Conservation (phyloP, 2,113 vertebrate species). For the Taxidea taxus region DNA sequence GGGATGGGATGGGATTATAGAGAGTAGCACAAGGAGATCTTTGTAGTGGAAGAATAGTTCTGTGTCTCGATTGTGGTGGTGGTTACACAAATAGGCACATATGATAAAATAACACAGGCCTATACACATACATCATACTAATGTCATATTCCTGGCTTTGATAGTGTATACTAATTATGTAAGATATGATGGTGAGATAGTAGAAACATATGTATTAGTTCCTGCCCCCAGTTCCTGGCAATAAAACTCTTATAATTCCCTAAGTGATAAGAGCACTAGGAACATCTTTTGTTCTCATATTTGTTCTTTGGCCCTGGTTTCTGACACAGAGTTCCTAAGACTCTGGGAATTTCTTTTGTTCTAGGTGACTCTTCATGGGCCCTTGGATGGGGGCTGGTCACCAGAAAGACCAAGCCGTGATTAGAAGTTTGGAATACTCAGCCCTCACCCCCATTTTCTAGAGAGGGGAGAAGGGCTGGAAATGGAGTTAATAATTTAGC, state of each 20-base stretch:
- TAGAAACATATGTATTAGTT: neutral
- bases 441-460: neutral
- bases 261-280: neutral
- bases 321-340: neutral
- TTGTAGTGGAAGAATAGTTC: neutral
- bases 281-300: neutral
- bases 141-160: neutral
- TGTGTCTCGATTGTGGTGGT: neutral
- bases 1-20: neutral
- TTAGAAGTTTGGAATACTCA: neutral
- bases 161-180: neutral
- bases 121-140: neutral
- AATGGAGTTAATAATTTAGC: neutral
- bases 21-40: neutral
- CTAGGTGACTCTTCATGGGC: neutral
- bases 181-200: neutral
- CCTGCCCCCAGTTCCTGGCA: neutral
- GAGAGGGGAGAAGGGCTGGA: neutral
- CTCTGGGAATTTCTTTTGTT: neutral
- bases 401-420: neutral
- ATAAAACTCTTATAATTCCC: neutral
- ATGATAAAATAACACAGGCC: neutral
- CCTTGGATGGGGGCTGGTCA: neutral
- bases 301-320: neutral
- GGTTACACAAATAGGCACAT: neutral